phyloP scores from a whole-genome alignment of 2,113 vertebrate genomes.

The Podarcis muralis region DNA sequence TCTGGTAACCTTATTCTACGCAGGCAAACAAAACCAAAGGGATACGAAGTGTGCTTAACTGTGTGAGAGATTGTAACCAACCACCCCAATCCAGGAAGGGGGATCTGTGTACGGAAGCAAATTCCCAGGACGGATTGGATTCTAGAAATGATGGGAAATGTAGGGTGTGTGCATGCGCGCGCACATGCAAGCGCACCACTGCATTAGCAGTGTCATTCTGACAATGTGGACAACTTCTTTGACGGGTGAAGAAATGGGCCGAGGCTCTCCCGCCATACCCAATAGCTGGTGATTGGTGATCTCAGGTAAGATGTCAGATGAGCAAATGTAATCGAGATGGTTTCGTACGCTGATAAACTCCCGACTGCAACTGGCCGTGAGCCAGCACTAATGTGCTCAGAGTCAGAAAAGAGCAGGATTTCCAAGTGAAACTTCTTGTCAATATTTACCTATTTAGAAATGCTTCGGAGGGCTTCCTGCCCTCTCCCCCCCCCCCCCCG shows the following conservation, averaged over 20 bases:
- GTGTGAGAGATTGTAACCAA: not conserved
- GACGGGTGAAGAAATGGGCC: no score
- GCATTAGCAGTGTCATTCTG: not conserved
- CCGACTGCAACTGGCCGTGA: not conserved
- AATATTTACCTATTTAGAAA: not conserved
- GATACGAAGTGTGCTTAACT: not conserved
- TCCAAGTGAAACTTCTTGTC: constrained; percentile 12
- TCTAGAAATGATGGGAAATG: not conserved
- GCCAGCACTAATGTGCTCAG: not conserved
- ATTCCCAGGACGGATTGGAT: not conserved
- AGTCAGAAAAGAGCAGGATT: not conserved
- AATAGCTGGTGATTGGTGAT: not conserved
- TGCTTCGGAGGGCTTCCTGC: not conserved
- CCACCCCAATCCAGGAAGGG: not conserved
- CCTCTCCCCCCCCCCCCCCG: not conserved
- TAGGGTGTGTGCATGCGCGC: not conserved
- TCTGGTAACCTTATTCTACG: no score
- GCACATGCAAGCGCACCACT: not conserved
- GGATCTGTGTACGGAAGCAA: not conserved
- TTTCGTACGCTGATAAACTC: not conserved
- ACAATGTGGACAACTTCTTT: not conserved
- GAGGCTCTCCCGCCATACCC: not conserved
- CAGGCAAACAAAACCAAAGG: not conserved
- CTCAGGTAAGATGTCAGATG: not conserved
- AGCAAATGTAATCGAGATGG: not conserved